Evolutionary conservation across 2,888 invertebrate species (phyloP), one percentile per base, ranked within the genome.

Genomic region (Amblyjoppa fuscipennis): DNA sequence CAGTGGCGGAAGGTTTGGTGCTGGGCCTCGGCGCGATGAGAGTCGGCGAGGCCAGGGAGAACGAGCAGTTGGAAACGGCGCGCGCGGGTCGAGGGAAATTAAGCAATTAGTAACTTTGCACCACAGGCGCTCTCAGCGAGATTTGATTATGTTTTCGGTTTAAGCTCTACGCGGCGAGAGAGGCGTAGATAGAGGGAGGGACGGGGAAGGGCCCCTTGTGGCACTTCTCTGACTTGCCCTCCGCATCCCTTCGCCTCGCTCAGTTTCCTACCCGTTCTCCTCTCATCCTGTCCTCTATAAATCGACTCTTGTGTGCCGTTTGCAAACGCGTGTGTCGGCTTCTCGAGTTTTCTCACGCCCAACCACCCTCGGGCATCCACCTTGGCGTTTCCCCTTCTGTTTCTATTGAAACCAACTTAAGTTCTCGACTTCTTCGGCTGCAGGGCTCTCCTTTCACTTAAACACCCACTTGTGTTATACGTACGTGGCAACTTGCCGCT

Each of bases 81-180:
- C 25, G 75, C 61, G 68, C 87, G 90, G 91, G 92, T 88, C 90
- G 92, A 92, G 92, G 91, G 91, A 93, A 93, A 93, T 94, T 93
- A 93, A 93, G 93, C 93, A 94, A 93, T 94, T 93, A 93, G 93
- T 93, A 94, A 94, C 92, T 93, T 93, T 92, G 93, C 92, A 92
- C 93, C 92, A 90, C 92, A 91, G 91, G 90, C 92, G 91, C 92
- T 92, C 91, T 92, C 91, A 92, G 91, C 91, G 91, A 93, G 92
- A 93, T 94, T 94, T 93, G 93, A 94, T 93, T 93, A 94, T 93
- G 93, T 93, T 94, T 93, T 93, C 91, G 93, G 92, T 92, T 92
- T 92, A 92, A 93, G 90, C 92, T 90, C 90, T 90, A 90, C 91
- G 84, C 85, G 87, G 89, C 87, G 86, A 87, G 86, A 49, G 20